Evolutionary conservation across 2,113 vertebrate genomes (phyloP).

Genomic region (Nipponia nippon): DNA sequence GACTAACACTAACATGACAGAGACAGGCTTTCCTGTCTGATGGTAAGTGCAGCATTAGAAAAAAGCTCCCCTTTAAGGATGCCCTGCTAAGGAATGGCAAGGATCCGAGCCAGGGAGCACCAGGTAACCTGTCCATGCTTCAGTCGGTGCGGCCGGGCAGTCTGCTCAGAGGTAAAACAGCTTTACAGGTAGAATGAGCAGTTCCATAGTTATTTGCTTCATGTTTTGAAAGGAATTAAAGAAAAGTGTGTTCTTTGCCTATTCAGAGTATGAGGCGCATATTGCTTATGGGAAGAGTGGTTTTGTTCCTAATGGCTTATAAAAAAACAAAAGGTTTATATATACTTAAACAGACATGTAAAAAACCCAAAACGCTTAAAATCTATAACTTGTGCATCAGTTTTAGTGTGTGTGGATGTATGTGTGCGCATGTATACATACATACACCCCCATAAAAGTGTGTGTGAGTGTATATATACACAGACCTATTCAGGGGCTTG

Average conservation of each 20-base stretch:
- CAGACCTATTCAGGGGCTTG: neutral
- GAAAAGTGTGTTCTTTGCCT: constrained; percentile 26
- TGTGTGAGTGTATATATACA: neutral
- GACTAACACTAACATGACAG: neutral
- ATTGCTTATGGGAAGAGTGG: constrained; percentile 64
- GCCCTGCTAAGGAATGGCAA: neutral
- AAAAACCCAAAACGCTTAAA: constrained; percentile 48
- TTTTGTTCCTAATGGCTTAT: constrained; percentile 50
- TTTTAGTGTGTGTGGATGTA: constrained; percentile 35
- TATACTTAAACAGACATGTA: constrained; percentile 40
- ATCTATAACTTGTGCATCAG: constrained; percentile 68
- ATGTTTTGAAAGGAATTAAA: neutral
- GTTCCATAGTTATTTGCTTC: constrained; percentile 24
- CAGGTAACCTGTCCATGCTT: neutral
- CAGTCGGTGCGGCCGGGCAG: neutral
- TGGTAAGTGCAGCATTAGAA: neutral
- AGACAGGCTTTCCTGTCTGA: neutral
- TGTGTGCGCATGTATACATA: constrained; percentile 25
- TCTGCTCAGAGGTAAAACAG: constrained; percentile 2
- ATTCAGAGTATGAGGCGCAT: neutral
- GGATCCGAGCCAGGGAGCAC: neutral
- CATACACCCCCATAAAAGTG: neutral
- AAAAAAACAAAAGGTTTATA: constrained; percentile 34
- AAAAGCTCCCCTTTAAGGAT: neutral
- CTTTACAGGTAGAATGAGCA: neutral